Evolutionary conservation across 2,113 vertebrate genomes (phyloP).

Genomic region (Nesoenas mayeri): DNA sequence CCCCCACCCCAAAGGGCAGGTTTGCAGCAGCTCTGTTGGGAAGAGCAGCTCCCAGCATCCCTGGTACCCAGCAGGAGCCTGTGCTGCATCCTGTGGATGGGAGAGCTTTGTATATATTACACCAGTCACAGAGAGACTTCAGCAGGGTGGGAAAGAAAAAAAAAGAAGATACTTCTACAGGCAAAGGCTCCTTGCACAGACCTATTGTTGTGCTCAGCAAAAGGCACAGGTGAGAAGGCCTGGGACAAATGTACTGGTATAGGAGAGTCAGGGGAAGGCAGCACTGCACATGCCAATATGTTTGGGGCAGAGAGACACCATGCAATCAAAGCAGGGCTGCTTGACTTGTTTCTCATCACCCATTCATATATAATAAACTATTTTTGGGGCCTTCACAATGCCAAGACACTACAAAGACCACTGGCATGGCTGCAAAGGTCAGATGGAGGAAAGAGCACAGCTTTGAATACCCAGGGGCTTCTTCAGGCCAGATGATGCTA

Average conservation of each 20-base stretch:
- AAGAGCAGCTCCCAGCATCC: background rate
- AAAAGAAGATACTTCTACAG: background rate
- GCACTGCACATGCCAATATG: rapidly evolving
- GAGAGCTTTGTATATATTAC: background rate
- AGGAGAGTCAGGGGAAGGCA: background rate
- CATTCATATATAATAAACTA: background rate
- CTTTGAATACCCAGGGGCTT: background rate
- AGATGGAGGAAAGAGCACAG: background rate
- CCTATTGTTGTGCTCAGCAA: background rate
- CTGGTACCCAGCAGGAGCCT: background rate
- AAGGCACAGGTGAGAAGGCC: background rate
- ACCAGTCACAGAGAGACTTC: background rate
- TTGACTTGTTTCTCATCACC: background rate
- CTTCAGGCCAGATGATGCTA: background rate
- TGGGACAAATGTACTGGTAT: background rate
- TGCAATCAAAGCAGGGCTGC: background rate
- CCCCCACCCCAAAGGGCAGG: background rate
- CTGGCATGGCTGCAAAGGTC: background rate
- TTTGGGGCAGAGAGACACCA: background rate
- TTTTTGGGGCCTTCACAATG: rapidly evolving
- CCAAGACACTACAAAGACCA: background rate
- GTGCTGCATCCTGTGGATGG: background rate
- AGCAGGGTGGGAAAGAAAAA: background rate
- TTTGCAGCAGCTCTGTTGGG: background rate
- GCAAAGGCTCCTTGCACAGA: background rate